A percentile compares a stretch with the other conserved stretches of the same genome.
Evolutionary conservation across 2,113 vertebrate genomes (phyloP).

Genomic region (Sapayoa aenigma): DNA sequence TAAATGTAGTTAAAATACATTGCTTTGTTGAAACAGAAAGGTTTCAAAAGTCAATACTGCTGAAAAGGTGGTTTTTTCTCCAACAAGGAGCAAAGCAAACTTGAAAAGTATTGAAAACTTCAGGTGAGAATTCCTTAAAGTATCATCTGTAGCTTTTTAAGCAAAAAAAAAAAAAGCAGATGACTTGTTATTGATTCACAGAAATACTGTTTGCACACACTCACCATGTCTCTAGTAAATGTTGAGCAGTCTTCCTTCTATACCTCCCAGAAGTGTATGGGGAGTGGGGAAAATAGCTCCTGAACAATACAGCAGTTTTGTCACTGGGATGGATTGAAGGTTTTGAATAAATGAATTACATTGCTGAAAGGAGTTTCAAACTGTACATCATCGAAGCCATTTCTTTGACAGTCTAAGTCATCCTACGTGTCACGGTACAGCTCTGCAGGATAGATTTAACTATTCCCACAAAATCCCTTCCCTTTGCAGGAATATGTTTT

Average conservation of each 20-base stretch:
- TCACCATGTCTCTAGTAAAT: not conserved
- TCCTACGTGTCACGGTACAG: not conserved
- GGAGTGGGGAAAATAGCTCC: not conserved
- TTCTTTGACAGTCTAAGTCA: slow-evolving; percentile 43
- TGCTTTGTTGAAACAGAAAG: not conserved
- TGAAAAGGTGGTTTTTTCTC: not conserved
- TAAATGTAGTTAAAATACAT: not conserved
- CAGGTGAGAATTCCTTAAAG: not conserved
- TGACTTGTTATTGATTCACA: not conserved
- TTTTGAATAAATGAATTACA: slow-evolving; percentile 55
- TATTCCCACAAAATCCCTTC: slow-evolving; percentile 5
- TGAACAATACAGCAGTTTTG: slow-evolving; percentile 32
- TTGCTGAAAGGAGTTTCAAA: slow-evolving; percentile 25
- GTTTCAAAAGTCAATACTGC: not conserved
- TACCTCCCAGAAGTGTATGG: not conserved
- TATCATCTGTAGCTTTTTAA: not conserved
- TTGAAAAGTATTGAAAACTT: not conserved
- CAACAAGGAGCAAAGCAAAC: not conserved
- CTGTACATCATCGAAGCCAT: slow-evolving; percentile 5
- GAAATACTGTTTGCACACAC: not conserved
- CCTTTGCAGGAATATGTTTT: slow-evolving; percentile 24
- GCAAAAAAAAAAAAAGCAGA: not conserved
- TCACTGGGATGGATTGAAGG: slow-evolving; percentile 33
- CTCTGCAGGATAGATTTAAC: slow-evolving; percentile 13
- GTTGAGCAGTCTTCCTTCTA: not conserved